A percentile compares a stretch with the other conserved stretches of the same genome.
These are phyloP conservation scores for Gisinianus flammeolus DNA, from an alignment of 2,888 invertebrate genomes.

Conservation along the genomic window DNA sequence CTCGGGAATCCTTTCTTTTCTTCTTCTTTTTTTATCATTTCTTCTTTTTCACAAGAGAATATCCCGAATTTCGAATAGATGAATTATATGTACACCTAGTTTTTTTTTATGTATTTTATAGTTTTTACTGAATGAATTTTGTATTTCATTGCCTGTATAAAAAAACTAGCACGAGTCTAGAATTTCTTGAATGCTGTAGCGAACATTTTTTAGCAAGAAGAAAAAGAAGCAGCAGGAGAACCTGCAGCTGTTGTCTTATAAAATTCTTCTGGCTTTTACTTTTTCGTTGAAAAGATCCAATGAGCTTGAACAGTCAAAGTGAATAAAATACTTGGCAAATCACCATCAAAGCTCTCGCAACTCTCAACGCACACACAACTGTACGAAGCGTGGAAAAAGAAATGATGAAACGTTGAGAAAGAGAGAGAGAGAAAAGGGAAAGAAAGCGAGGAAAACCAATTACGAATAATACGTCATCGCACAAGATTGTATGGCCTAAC, in stretches of 20 bases:
- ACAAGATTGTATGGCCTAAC: not conserved
- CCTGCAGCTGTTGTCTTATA: no score
- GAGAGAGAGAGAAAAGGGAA: not conserved
- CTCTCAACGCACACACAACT: not conserved
- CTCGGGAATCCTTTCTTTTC: no score
- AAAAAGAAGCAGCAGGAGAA: no score
- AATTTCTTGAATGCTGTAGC: no score
- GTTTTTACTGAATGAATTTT: no score
- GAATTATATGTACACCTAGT: no score
- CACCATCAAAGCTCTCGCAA: not conserved
- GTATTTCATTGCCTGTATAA: no score
- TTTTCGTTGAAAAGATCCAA: not conserved
- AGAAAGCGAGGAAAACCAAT: conserved; percentile 7
- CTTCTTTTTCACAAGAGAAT: not conserved
- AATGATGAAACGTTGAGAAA: not conserved
- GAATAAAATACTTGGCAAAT: conserved; percentile 1
- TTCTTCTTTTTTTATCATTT: no score
- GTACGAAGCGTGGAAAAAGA: not conserved
- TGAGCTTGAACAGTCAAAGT: not conserved
- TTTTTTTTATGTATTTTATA: no score
- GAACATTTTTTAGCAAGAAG: no score
- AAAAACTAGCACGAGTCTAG: no score
- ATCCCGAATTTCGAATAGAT: no score
- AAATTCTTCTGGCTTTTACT: not conserved
- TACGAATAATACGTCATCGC: not conserved